phyloP scores from a whole-genome alignment of 2,888 invertebrate genomes.

The Steinernema carpocapsae region DNA sequence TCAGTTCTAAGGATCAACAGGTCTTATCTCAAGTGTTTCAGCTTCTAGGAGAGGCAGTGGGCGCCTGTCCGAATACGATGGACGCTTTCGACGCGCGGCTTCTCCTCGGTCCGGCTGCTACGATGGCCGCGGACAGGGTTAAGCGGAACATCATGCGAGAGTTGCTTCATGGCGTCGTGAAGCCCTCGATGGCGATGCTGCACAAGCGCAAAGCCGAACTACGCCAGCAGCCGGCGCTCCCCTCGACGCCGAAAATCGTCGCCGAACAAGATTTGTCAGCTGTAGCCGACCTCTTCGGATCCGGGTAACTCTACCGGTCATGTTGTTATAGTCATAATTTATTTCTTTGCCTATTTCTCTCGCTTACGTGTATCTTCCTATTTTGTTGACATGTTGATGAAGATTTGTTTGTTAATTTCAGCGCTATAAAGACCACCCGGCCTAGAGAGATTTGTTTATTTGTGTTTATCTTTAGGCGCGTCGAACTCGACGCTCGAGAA shows the following conservation, averaged over 20 bases:
- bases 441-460: slow-evolving; percentile 13
- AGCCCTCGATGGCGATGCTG: slow-evolving; percentile 17
- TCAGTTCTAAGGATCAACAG: no score
- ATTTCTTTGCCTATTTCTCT: not conserved
- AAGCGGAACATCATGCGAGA: not conserved
- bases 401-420: not conserved
- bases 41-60: not conserved
- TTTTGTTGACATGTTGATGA: not conserved
- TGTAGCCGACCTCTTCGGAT: slow-evolving; percentile 26
- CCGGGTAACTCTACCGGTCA: not conserved
- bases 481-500: slow-evolving; percentile 10
- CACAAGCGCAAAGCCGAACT: not conserved
- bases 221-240: not conserved
- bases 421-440: not conserved
- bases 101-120: no score
- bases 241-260: not conserved
- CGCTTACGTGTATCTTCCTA: slow-evolving; percentile 19
- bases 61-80: not conserved
- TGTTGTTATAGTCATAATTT: no score
- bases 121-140: not conserved
- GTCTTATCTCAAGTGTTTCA: not conserved
- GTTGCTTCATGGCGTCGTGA: not conserved
- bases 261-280: slow-evolving; percentile 13
- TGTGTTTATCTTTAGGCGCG: not conserved
- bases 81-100: no score